Conservation (phyloP, 2,888 invertebrate genomes). For the Eupithecia subfuscata region DNA sequence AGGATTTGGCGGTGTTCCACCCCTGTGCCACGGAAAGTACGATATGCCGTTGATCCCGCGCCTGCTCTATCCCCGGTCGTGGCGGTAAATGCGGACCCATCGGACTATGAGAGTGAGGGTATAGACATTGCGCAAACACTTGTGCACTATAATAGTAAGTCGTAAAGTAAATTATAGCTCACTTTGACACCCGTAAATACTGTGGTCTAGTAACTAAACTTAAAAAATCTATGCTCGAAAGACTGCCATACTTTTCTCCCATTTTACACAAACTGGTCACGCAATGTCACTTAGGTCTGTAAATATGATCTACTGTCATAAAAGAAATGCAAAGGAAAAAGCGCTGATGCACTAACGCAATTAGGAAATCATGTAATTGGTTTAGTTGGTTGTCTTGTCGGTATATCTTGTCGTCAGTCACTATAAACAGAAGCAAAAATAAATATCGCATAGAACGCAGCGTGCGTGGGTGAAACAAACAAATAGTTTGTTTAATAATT, state of each 20-base stretch:
- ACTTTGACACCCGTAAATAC: conserved; percentile 59
- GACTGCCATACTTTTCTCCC: conserved; percentile 55
- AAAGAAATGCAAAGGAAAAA: conserved; percentile 48
- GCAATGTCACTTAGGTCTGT: conserved; percentile 9
- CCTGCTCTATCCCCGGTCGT: not conserved
- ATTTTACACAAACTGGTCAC: conserved; percentile 34
- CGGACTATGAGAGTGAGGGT: too few species aligned
- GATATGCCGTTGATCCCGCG: not conserved
- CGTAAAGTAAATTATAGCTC: conserved; percentile 42
- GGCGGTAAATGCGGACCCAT: too few species aligned
- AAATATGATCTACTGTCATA: conserved; percentile 17
- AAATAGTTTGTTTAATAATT: not conserved
- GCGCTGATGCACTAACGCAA: conserved; percentile 62
- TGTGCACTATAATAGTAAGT: not conserved
- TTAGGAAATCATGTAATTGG: conserved; percentile 68
- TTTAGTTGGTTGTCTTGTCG: conserved; percentile 51
- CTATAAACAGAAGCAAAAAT: conserved; percentile 5
- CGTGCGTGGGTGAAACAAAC: not conserved
- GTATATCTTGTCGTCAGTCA: conserved; percentile 2
- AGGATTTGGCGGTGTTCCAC: not conserved
- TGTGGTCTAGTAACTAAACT: conserved; percentile 25
- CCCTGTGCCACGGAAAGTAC: not conserved
- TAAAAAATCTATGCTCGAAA: conserved; percentile 45
- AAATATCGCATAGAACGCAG: not conserved
- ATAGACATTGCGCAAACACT: not conserved